Evolutionary conservation across 1,140 invertebrate genomes (phyloP), one percentile per base, ranked within the genome.

Genomic region (Eumeta japonica): DNA sequence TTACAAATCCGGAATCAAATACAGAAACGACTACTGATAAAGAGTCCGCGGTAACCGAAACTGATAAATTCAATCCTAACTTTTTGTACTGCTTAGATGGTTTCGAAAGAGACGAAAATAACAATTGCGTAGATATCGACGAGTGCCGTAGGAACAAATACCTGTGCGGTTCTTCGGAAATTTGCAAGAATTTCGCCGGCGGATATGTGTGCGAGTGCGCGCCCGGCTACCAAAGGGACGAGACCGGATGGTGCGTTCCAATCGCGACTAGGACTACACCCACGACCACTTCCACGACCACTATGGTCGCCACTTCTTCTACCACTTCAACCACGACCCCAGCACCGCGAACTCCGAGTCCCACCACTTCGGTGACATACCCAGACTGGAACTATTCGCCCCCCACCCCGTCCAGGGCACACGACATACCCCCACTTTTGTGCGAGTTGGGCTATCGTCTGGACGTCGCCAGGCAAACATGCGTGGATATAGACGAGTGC

Each of bases 91-190:
- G 68, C 43, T 42, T 73, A 30, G 44, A 60, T 41, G 68, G 68
- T 35, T 73, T 55, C 16, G 63, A 66, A 33, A 64, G 52, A 32
- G 57, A 68, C 28, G 50, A 45, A n/a, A 39, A 30, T 19, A 64
- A 64, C 12, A 52, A 67, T 33, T 73, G 68, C 48, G 55, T 68
- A 90, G 95, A 98, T 73, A 85, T 95, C 45, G 86, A 98, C 64
- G 96, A 98, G 72, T 98, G 96, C 58, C 43, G 64, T 0, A 60
- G 87, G 0, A 83, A 84, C 1, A 88, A 83, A 0, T 83, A 97
- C 58, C 86, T 92, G 46, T 98, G 96, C 58, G 65, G 80, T 15
- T 82, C 82, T 0, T 53, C 78, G 0, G 96, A 89, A 51, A 74
- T 82, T 2, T 99, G 96, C 58, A 78, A 83, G 37, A 99, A 99